These are phyloP conservation scores for Natrix natrix DNA, from an alignment of 2,797 vertebrate species.

Conservation along the genomic window DNA sequence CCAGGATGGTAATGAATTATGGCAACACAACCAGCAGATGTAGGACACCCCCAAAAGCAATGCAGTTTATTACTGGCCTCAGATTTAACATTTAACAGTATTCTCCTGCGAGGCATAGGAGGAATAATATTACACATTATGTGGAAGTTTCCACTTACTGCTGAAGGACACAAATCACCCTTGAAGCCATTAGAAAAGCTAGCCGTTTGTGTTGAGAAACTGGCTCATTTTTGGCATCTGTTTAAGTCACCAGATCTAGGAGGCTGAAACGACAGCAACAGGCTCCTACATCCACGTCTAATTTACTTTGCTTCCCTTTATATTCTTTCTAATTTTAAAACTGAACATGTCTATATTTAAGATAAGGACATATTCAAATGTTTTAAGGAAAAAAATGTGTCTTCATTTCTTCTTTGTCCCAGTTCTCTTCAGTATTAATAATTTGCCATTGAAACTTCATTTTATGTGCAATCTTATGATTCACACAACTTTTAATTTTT, in stretches of 20 bases:
- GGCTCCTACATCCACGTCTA: background rate
- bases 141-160: constrained; percentile 30
- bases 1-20: constrained; percentile 31
- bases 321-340: background rate
- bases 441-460: background rate
- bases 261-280: background rate
- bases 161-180: constrained; percentile 30
- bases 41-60: constrained; percentile 7
- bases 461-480: background rate
- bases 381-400: background rate
- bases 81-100: constrained; percentile 23
- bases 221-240: background rate
- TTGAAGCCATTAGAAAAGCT: constrained; percentile 17
- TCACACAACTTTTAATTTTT: background rate
- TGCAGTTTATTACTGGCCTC: constrained; percentile 17
- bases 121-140: constrained; percentile 33
- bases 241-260: background rate
- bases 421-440: background rate
- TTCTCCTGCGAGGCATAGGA: constrained; percentile 29
- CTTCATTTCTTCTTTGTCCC: background rate
- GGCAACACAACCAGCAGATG: background rate
- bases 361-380: background rate
- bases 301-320: background rate
- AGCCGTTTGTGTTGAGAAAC: background rate
- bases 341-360: background rate